Evolutionary conservation across 2,113 vertebrate genomes (phyloP).

Genomic region (Notechis scutatus): DNA sequence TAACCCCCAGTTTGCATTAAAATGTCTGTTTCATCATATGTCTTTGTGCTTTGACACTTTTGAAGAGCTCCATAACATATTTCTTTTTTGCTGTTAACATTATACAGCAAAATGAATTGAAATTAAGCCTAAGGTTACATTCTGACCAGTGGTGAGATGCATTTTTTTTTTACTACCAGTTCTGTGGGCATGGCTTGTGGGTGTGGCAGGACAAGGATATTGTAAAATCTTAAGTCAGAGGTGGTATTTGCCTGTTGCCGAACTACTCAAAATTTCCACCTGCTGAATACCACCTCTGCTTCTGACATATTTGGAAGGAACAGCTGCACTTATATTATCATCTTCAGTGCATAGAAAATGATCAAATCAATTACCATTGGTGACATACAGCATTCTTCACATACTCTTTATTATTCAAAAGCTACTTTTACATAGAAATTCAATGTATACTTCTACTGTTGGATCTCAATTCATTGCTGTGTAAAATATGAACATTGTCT

Average conservation of each 20-base stretch:
- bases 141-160: not conserved
- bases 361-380: not conserved
- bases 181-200: too few species aligned
- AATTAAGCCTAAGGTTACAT: not conserved
- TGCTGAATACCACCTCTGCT: too few species aligned
- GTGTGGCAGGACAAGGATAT: too few species aligned
- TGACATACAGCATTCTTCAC: not conserved
- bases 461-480: not conserved
- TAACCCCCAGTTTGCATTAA: not conserved
- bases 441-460: not conserved
- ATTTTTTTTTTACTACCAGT: too few species aligned
- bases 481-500: not conserved
- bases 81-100: not conserved
- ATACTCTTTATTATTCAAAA: not conserved
- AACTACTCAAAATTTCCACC: too few species aligned
- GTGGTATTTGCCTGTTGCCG: too few species aligned
- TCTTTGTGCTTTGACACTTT: not conserved
- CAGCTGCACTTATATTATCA: not conserved
- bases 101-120: not conserved
- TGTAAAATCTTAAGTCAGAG: too few species aligned
- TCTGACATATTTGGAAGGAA: not conserved
- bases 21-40: not conserved
- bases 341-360: not conserved
- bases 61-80: not conserved
- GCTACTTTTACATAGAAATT: not conserved